A percentile compares a stretch with the other conserved stretches of the same genome.
phyloP scores from a whole-genome alignment of 2,888 invertebrate species.

The Ormyrus rosae region DNA sequence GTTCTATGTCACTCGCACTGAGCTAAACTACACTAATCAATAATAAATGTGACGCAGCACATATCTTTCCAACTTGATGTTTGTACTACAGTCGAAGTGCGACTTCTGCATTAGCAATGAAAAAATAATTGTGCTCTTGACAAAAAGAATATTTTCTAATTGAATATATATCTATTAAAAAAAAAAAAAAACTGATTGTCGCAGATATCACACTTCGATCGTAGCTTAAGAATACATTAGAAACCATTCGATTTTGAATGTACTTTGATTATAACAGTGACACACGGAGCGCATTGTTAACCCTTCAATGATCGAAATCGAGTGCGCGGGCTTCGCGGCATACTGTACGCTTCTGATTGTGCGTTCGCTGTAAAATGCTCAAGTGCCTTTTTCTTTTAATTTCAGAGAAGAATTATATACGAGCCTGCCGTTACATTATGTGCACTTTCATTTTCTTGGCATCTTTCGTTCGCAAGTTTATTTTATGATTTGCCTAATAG shows the following conservation, averaged over 20 bases:
- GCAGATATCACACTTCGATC: slow-evolving; percentile 27
- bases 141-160: too few species aligned
- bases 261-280: not conserved
- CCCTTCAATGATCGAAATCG: slow-evolving; percentile 24
- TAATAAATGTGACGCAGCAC: slow-evolving; percentile 65
- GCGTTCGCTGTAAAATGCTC: slow-evolving; percentile 17
- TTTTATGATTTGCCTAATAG: slow-evolving; percentile 2
- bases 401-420: not conserved
- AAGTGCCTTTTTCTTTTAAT: slow-evolving; percentile 6
- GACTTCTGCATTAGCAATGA: slow-evolving; percentile 18
- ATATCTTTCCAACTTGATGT: slow-evolving; percentile 72
- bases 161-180: not conserved
- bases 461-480: slow-evolving; percentile 27
- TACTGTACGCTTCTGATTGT: slow-evolving; percentile 18
- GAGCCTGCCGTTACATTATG: slow-evolving; percentile 26
- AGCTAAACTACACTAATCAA: slow-evolving; percentile 62
- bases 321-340: slow-evolving; percentile 4
- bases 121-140: not conserved
- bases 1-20: slow-evolving; percentile 66
- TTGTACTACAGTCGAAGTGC: slow-evolving; percentile 49
- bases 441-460: slow-evolving; percentile 48
- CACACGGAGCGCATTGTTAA: not conserved
- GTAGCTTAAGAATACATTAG: slow-evolving; percentile 12
- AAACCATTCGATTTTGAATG: not conserved
- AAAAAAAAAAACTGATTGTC: not conserved